Evolutionary conservation across 2,797 vertebrate species (phyloP).

Genomic region (Poliocrania exsul): DNA sequence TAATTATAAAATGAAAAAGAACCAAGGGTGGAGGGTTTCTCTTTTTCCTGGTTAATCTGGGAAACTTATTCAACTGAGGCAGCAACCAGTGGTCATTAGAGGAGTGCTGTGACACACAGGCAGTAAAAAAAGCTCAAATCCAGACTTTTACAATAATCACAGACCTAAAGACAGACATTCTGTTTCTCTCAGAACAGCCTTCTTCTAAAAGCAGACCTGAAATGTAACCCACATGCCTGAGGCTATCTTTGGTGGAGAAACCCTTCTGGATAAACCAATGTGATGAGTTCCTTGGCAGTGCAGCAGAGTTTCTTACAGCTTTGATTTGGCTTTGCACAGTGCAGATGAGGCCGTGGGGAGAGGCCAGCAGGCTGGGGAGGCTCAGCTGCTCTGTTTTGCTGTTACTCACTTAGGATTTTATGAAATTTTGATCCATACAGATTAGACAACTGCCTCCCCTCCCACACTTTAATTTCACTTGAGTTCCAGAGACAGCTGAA

Average conservation of each 20-base stretch:
- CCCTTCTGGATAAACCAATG: conserved; percentile 7
- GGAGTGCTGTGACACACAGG: neutral
- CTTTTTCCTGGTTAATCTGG: conserved; percentile 1
- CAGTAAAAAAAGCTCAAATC: conserved; percentile 22
- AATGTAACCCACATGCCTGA: neutral
- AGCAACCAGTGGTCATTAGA: conserved; percentile 36
- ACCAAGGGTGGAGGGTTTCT: conserved; percentile 9
- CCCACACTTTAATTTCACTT: neutral
- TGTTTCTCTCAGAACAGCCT: neutral
- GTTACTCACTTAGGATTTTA: neutral
- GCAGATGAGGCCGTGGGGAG: neutral
- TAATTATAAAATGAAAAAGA: conserved; percentile 50
- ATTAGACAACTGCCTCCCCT: neutral
- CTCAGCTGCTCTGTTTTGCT: neutral
- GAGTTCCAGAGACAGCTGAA: neutral
- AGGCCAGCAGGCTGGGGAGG: neutral
- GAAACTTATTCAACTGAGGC: conserved; percentile 12
- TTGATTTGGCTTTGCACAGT: neutral
- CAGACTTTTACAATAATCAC: conserved; percentile 17
- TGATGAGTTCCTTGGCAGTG: conserved; percentile 11
- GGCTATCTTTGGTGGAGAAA: conserved; percentile 40
- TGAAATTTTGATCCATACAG: neutral
- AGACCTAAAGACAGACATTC: neutral
- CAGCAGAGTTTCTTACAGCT: neutral
- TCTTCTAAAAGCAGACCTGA: conserved; percentile 18